Evolutionary conservation across 2,888 invertebrate genomes (phyloP), one percentile per base, ranked within the genome.

Genomic region (Drosophila atripex): DNA sequence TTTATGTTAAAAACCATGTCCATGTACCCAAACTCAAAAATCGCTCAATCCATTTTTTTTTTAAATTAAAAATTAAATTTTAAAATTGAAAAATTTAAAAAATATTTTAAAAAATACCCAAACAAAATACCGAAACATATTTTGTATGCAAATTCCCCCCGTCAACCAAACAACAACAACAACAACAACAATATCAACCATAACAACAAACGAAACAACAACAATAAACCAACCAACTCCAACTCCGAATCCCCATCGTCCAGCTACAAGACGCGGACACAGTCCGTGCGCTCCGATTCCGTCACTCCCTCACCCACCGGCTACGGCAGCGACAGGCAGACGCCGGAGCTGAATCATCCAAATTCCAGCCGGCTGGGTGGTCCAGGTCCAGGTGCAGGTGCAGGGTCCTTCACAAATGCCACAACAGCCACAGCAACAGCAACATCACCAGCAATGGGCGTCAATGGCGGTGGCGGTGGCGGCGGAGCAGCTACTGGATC

Each of bases 231-330:
- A 55, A 54, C 70, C 39, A 59, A 18, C 18, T 18, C 52, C 65
- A 53, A 38, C 30, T 45, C 55, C 35, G 57, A 59, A 32, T 45
- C 14, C 28, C 47, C 49, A 11, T 23, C 49, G 49, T 56, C 58
- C 90, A 91, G 91, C 90, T 91, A 91, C 89, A 91, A 92, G 89
- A 91, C 92, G 83, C 90, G 91, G 89, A 91, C 92, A 73, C 91
- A 92, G 88, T 91, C 91, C 77, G 87, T 92, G 84, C 90, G 90
- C 82, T 95, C 95, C 1, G 95, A 95, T 89, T 95, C 95, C n/a
- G 94, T 95, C 66, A 95, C 95, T 16, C 95, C 95, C 0, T 95
- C 95, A 32, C 95, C 95, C 3, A 95, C 95, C 28, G 95, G 94
- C 73, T 91, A 91, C 88, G 90, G 91, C 86, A 91, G 91, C 88